A percentile compares a stretch with the other conserved stretches of the same genome.
Evolutionary conservation across 2,797 vertebrate genomes (phyloP).

Genomic region (Ctenopoma kingsleyae): DNA sequence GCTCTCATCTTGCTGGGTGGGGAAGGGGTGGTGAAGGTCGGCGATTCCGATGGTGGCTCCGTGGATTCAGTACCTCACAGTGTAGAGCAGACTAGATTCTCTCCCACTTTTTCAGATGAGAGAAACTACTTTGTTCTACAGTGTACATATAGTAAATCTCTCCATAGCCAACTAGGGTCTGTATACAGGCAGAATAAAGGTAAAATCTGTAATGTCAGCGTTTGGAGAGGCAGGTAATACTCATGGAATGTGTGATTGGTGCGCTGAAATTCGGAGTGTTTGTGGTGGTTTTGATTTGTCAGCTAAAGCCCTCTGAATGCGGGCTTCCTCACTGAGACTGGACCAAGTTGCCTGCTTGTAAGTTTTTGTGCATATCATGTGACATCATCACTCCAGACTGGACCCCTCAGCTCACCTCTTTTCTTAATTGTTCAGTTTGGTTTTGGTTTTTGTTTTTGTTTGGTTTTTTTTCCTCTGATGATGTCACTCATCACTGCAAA

Average conservation of each 20-base stretch:
- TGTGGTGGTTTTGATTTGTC: slow-evolving; percentile 76
- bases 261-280: slow-evolving; percentile 64
- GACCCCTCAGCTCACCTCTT: slow-evolving; percentile 44
- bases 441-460: not conserved
- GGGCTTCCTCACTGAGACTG: slow-evolving; percentile 74
- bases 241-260: slow-evolving; percentile 68
- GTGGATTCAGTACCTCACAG: slow-evolving; percentile 60
- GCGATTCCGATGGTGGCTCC: slow-evolving; percentile 85
- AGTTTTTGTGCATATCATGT: slow-evolving; percentile 73
- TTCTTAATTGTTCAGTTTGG: slow-evolving; percentile 19
- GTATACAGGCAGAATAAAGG: slow-evolving; percentile 33
- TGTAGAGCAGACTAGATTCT: slow-evolving; percentile 72
- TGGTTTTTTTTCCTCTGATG: slow-evolving; percentile 30
- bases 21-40: slow-evolving; percentile 72
- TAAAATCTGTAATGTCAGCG: slow-evolving; percentile 28
- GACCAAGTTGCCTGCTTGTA: slow-evolving; percentile 79
- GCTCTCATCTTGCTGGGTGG: slow-evolving; percentile 57
- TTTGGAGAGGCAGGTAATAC: slow-evolving; percentile 46
- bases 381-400: slow-evolving; percentile 66
- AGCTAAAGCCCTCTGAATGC: slow-evolving; percentile 73
- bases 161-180: slow-evolving; percentile 26
- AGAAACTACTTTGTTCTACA: slow-evolving; percentile 71
- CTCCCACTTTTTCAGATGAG: slow-evolving; percentile 40
- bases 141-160: slow-evolving; percentile 22
- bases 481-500: slow-evolving; percentile 61